Conservation (phyloP, 2,797 vertebrate species). For the Macropus fuliginosus region DNA sequence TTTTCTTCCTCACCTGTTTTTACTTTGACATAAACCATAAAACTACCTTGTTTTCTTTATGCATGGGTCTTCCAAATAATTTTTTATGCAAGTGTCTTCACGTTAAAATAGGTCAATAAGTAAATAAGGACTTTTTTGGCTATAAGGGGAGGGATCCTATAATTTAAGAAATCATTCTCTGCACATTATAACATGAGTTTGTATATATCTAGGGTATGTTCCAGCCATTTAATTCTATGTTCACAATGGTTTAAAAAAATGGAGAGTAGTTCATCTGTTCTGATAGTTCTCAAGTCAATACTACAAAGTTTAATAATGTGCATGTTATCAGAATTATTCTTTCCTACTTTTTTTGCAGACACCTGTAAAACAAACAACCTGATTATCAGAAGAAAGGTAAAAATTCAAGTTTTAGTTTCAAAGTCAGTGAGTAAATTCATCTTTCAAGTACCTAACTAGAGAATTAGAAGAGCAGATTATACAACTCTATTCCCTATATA, state of each 20-base stretch:
- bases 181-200: neutral
- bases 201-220: neutral
- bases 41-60: neutral
- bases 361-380: neutral
- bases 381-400: neutral
- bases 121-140: neutral
- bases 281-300: neutral
- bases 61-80: neutral
- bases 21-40: neutral
- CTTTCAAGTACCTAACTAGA: neutral
- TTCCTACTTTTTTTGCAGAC: neutral
- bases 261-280: neutral
- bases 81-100: neutral
- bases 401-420: neutral
- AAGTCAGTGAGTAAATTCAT: neutral
- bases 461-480: neutral
- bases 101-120: neutral
- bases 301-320: neutral
- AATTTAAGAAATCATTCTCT: neutral
- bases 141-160: neutral
- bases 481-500: neutral
- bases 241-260: neutral
- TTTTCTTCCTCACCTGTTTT: neutral
- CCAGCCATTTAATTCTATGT: neutral
- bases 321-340: neutral